Percentiles rank a stretch among this genome's conserved stretches.
Evolutionary conservation across 2,113 vertebrate species (phyloP).

Genomic region (Salminus brasiliensis): DNA sequence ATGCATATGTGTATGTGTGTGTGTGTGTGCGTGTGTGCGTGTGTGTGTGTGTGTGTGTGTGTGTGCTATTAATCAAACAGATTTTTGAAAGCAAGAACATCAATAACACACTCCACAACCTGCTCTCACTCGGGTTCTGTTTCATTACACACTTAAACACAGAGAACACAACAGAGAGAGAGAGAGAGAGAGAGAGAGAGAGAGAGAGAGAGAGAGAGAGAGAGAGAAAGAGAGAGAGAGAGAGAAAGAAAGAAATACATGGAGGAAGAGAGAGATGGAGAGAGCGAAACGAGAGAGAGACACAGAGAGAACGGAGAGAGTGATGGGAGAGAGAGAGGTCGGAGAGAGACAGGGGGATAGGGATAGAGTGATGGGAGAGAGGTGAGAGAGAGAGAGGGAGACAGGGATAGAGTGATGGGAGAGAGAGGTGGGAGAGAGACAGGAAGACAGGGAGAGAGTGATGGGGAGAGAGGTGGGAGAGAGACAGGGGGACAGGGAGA

Average conservation of each 20-base stretch:
- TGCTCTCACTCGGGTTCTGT: no score
- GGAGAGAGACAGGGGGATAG: no score
- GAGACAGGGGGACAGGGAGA: not conserved
- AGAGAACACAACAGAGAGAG: no score
- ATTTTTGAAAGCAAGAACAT: no score
- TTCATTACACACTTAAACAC: no score
- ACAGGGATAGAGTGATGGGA: not conserved
- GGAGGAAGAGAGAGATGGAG: not conserved
- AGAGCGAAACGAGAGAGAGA: not conserved
- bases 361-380: no score
- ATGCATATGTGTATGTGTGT: no score
- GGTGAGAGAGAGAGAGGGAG: not conserved
- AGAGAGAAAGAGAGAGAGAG: not conserved
- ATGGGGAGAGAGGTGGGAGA: no score
- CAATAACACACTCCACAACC: no score
- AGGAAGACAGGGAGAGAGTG: not conserved
- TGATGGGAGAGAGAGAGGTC: not conserved
- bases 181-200: slow-evolving; percentile 2
- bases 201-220: not conserved
- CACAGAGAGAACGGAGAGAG: not conserved
- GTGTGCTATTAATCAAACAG: no score
- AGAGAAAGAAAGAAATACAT: not conserved
- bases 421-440: not conserved
- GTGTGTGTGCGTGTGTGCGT: no score
- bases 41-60: no score